Base-by-base conservation (phyloP, 1,140 invertebrate genomes). In the Panagrolaimus sp. region DNA sequence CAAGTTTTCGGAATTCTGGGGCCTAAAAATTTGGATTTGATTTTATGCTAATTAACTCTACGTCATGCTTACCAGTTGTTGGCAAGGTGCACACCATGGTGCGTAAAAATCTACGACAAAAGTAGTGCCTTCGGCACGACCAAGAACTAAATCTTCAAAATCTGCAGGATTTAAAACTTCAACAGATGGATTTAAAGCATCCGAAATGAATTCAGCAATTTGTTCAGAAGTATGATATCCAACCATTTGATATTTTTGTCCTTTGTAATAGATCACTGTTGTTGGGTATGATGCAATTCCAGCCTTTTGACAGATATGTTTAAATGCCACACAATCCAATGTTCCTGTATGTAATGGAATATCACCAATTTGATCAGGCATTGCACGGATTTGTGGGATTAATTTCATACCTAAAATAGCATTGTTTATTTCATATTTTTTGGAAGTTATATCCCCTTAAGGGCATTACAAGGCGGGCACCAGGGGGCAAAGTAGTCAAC, bases 381-480 rank as follows among this genome's bases (percentile, higher is more conserved):
- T 55, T 69, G 73, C 78, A 38, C 76, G 72, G 63, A 73, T 77
- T 63, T 82, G 76, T 0, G 82, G 79, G 45, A 62, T 71, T 48
- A 65, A 26, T 26, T 17, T 75, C 58, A 44, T 73, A 71, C 43
- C 38, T 28, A n/a, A 73, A 38, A 38, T 38, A 69, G 72, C 9
- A 62, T 73, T 43, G 55, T 43, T 15, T 66, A 65, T 28, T 45
- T 32, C 3, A 48, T 71, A 86, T 85, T 81, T 88, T 86, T 71
- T 88, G 86, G 80, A n/a, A n/a, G n/a, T n/a, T n/a, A n/a, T n/a
- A n/a, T n/a, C n/a, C n/a, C n/a, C n/a, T n/a, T n/a, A n/a, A n/a
- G n/a, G n/a, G n/a, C n/a, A n/a, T n/a, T n/a, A n/a, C 89, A 90
- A 1, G 89, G 89, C 64, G 86, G 86, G 86, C 89, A 89, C 88